These are phyloP conservation scores for Trisateles emortualis DNA, from an alignment of 2,888 invertebrate genomes.

Conservation along the genomic window DNA sequence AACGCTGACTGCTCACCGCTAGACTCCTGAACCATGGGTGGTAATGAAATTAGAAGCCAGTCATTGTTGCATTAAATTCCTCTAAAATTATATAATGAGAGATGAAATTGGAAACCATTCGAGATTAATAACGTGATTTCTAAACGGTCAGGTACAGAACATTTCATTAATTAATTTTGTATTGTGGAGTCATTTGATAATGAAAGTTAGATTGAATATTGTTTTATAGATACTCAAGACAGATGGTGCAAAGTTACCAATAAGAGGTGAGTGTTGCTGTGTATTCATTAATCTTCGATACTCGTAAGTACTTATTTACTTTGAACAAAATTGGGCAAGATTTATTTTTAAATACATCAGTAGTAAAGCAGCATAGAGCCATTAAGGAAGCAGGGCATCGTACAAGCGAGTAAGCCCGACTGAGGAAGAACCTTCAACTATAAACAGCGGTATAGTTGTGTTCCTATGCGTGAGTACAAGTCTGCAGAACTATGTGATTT, in stretches of 20 bases:
- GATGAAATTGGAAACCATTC: constrained; percentile 57
- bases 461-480: too few relatives aligned
- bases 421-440: too few relatives aligned
- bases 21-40: constrained; percentile 67
- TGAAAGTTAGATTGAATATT: constrained; percentile 8
- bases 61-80: constrained; percentile 82
- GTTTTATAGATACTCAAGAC: background rate
- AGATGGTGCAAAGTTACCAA: background rate
- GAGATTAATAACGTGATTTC: constrained; percentile 57
- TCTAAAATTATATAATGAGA: constrained; percentile 73
- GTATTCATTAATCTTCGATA: background rate
- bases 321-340: background rate
- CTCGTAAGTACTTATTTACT: background rate
- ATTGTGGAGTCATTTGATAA: constrained; percentile 29
- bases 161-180: constrained; percentile 36
- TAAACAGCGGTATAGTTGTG: too few relatives aligned
- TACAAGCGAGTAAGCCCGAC: too few relatives aligned
- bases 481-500: too few relatives aligned
- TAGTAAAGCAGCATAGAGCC: background rate
- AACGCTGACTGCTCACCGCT: constrained; percentile 40
- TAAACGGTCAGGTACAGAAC: constrained; percentile 37
- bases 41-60: constrained; percentile 80
- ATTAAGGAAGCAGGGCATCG: too few relatives aligned
- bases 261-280: background rate
- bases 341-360: background rate